These are phyloP conservation scores for Hormaphis cornu DNA, from an alignment of 1,140 invertebrate genomes.

Conservation along the genomic window DNA sequence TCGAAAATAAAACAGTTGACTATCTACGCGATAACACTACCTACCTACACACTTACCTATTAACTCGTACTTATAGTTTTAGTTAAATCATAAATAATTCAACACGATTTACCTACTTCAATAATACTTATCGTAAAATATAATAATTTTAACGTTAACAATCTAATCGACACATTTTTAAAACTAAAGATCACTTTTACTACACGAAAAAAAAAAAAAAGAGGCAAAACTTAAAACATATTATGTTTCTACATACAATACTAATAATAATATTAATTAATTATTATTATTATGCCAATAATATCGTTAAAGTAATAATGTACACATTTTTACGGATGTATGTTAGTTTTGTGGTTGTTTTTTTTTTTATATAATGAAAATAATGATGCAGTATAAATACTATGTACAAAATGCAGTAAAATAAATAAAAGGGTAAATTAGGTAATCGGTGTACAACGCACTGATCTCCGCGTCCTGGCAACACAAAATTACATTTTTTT, in stretches of 20 bases:
- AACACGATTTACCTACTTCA: not conserved
- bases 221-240: not conserved
- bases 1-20: constrained; percentile 6
- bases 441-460: not conserved
- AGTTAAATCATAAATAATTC: not conserved
- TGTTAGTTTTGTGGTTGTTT: not conserved
- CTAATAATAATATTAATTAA: not conserved
- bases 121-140: not conserved
- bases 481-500: not conserved
- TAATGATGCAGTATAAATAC: constrained; percentile 8
- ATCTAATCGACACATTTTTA: not conserved
- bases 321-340: not conserved
- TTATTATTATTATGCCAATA: no score
- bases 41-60: not conserved
- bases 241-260: no score
- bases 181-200: constrained; percentile 27
- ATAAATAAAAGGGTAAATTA: constrained; percentile 19
- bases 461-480: not conserved
- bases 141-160: not conserved
- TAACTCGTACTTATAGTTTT: not conserved
- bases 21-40: not conserved
- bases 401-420: constrained; percentile 30
- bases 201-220: constrained; percentile 1
- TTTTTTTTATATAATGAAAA: not conserved
- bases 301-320: no score